A percentile compares a stretch with the other conserved stretches of the same genome.
These are phyloP conservation scores for Accipiter virgatus DNA, from an alignment of 2,113 vertebrate species.

Conservation along the genomic window DNA sequence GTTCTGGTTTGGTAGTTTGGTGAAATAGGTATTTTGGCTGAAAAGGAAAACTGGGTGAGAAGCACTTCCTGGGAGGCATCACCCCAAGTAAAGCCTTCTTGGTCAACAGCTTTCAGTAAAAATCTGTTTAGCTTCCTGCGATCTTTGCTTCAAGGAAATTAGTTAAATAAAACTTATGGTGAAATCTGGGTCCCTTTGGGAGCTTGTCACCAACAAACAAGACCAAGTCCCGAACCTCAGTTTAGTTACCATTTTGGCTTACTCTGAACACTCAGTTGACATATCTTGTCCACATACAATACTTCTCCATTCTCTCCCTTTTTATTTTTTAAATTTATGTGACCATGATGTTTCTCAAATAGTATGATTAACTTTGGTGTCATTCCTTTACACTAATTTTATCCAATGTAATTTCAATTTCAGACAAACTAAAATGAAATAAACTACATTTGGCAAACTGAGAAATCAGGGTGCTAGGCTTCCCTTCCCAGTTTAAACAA, in stretches of 20 bases:
- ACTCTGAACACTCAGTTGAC: background rate
- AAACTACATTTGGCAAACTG: background rate
- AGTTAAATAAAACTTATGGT: background rate
- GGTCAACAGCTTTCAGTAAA: background rate
- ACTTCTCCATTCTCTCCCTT: background rate
- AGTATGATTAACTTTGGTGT: background rate
- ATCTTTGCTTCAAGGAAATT: background rate
- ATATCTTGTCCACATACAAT: background rate
- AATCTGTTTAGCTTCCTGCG: background rate
- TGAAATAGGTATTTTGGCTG: background rate
- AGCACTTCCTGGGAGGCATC: background rate
- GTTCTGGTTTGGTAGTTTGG: background rate
- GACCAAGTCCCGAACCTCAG: background rate
- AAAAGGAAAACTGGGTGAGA: background rate
- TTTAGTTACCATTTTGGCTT: background rate
- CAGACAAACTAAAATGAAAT: background rate
- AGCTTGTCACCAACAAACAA: background rate
- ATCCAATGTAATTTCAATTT: background rate
- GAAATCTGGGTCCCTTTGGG: background rate
- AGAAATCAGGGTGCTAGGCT: background rate
- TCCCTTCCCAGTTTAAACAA: background rate
- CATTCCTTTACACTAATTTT: background rate
- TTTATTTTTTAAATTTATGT: background rate
- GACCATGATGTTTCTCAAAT: background rate
- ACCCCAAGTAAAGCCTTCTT: background rate